These are phyloP conservation scores for Phalacrocorax carbo DNA, from an alignment of 2,113 vertebrate genomes.

Conservation along the genomic window DNA sequence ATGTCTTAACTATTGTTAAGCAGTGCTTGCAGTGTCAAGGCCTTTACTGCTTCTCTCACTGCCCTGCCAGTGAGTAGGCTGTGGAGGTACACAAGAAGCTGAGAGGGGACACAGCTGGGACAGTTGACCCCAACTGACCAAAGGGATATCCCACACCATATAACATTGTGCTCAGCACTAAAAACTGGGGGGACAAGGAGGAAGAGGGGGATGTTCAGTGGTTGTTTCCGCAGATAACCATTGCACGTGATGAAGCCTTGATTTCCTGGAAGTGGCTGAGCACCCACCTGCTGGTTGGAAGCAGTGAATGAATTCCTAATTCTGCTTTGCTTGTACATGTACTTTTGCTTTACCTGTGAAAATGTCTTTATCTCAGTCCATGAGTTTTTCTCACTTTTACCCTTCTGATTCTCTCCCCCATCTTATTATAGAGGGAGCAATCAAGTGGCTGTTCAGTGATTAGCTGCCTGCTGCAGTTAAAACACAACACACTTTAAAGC, in stretches of 20 bases:
- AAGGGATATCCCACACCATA: not conserved
- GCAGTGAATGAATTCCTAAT: not conserved
- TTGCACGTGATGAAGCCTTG: not conserved
- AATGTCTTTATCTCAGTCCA: not conserved
- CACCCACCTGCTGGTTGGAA: not conserved
- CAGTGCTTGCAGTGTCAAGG: not conserved
- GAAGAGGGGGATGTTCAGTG: not conserved
- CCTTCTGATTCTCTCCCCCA: not conserved
- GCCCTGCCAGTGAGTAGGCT: not conserved
- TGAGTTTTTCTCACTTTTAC: not conserved
- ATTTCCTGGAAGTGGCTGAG: not conserved
- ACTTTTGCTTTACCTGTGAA: not conserved
- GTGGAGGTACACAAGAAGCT: rapidly evolving
- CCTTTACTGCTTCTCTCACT: not conserved
- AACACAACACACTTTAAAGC: not conserved
- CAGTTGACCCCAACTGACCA: not conserved
- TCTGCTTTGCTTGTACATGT: not conserved
- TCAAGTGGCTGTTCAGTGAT: not conserved
- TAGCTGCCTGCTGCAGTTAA: not conserved
- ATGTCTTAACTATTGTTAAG: not conserved
- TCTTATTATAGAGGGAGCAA: not conserved
- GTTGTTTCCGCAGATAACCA: not conserved
- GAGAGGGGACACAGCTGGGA: not conserved
- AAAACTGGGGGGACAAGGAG: not conserved
- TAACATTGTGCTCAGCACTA: not conserved